Evolutionary conservation across 2,888 invertebrate species (phyloP), one percentile per base, ranked within the genome.

Genomic region (Drosophila sordidapex): DNA sequence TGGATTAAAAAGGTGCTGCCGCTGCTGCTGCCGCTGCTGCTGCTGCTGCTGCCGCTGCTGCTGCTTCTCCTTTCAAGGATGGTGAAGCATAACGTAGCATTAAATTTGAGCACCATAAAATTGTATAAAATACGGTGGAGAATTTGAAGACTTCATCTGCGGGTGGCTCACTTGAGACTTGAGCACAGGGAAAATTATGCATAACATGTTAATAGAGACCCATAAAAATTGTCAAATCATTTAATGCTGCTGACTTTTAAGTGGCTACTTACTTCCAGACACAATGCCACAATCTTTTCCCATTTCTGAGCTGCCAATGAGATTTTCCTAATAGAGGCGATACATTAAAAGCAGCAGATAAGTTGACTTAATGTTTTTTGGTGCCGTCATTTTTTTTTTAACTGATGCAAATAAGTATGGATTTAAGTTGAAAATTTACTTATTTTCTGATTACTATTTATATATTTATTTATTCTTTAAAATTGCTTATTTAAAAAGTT

Each of bases 71-170:
- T 56, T 54, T 62, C 53, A 31, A 52, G 70, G 73, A 76, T 65
- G 69, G 46, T 67, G 70, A 60, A 65, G 75, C 68, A 57, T 74
- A 76, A 70, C 66, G 56, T 64, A 63, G 40, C 81, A 82, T 76
- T 74, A 74, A 79, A 84, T 77, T 75, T 71, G 71, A 78, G 60
- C 58, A 49, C 65, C 83, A 78, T 85, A 79, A 86, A 88, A 70
- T 62, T 57, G 38, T 72, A 57, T 60, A 74, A 76, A 74, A 76
- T 81, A 83, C 61, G 35, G 59, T 53, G 48, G 21, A 67, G 70
- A 46, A 74, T 71, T 78, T 61, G 52, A 43, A 60, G 33, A 65
- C 63, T 59, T 70, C 59, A 68, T 57, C 49, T 38, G 33, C 29
- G 52, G 57, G 15, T 18, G 27, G 10, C 18, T 21, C 31, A 8